Base-by-base conservation (phyloP, 1,140 invertebrate species). In the Chymomyza costata region DNA sequence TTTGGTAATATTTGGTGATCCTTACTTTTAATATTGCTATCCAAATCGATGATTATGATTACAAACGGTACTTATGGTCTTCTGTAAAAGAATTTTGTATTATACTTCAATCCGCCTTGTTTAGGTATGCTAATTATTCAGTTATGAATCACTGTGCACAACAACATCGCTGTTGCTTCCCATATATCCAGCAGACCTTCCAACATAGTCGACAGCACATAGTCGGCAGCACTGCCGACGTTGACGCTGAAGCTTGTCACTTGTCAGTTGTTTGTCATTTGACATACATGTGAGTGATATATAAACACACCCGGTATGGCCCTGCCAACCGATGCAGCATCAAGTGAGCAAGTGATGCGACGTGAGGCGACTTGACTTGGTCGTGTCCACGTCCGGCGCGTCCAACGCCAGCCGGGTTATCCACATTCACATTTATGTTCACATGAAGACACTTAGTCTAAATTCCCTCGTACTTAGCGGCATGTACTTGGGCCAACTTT, bases 191-290 rank as follows among this genome's bases (percentile, higher is more conserved):
- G 10, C 25, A 28, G 5, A 10, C 25, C 25, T 5, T 10, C 25
- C 5, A 6, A 28, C 25, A 28, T 28, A 5, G 25, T 28, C 25
- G 10, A 28, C 25, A 10, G 5, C 25, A 47, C 16, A 45, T 38
- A 19, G 35, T 1, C 13, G 44, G 46, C 11, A 28, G 13, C 31
- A 38, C 32, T 48, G 63, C 39, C 39, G 63, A 63, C 54, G 71
- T 19, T 41, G 62, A 65, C 52, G 69, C 67, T 80, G 67, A 78
- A 68, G 64, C 73, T 80, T 80, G 73, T 80, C 74, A 80, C 73
- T 80, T 80, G 73, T 80, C 73, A 80, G 74, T 80, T 80, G 73
- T 81, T 80, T 80, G 74, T 80, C 73, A 80, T 81, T 64, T 73
- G 73, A 80, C 73, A 80, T 73, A 73, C 60, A 80, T 73, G 68